phyloP scores from a whole-genome alignment of 2,797 vertebrate genomes.

The Alectoris magna region DNA sequence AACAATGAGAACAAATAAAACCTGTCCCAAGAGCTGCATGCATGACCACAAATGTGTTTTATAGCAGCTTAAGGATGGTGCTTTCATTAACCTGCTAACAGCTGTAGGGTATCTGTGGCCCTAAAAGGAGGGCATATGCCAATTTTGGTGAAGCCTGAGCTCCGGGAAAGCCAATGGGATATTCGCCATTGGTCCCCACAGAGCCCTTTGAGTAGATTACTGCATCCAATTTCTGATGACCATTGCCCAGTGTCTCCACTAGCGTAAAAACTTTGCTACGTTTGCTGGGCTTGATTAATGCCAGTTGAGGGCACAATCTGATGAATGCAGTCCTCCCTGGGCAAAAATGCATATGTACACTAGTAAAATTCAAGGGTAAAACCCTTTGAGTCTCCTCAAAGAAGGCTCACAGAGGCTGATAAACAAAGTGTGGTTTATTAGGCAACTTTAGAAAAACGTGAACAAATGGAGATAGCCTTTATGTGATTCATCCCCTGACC shows the following conservation, averaged over 20 bases:
- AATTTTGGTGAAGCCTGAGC: not conserved
- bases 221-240: not conserved
- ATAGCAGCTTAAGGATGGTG: conserved; percentile 4
- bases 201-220: not conserved
- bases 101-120: not conserved
- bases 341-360: not conserved
- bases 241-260: not conserved
- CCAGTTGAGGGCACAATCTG: not conserved
- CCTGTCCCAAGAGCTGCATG: conserved; percentile 34
- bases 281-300: not conserved
- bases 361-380: not conserved
- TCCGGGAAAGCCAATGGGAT: not conserved
- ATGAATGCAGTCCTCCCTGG: not conserved
- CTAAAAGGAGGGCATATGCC: not conserved
- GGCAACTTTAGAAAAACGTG: not conserved
- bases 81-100: conserved; percentile 12
- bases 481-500: not conserved
- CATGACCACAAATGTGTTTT: conserved; percentile 55
- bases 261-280: not conserved
- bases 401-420: not conserved
- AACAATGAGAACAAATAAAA: conserved; percentile 61
- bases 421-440: not conserved
- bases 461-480: not conserved
- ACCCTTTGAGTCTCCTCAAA: not conserved
- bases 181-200: not conserved